phyloP scores from a whole-genome alignment of 2,888 invertebrate genomes.

The Schizotus pectinicornis region DNA sequence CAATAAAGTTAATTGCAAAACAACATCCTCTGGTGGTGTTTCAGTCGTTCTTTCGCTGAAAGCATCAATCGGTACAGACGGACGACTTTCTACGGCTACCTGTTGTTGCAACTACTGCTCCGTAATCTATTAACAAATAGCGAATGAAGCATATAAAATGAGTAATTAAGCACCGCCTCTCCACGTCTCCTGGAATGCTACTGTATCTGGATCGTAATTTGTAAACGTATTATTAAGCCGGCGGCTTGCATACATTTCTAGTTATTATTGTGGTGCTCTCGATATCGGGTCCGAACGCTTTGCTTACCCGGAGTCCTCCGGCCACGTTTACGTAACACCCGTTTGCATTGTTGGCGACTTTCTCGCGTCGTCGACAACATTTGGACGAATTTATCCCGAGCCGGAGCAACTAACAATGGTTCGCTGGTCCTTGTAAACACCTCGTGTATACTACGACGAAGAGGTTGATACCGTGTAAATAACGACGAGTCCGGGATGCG shows the following conservation, averaged over 20 bases:
- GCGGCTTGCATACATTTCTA: constrained; percentile 56
- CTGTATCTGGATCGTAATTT: constrained; percentile 58
- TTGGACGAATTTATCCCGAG: constrained; percentile 47
- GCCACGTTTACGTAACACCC: constrained; percentile 22
- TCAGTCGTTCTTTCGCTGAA: constrained; percentile 3
- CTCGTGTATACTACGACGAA: too few species aligned
- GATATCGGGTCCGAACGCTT: constrained; percentile 24
- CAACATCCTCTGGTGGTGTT: constrained; percentile 15
- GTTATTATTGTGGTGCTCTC: constrained; percentile 50
- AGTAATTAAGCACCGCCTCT: constrained; percentile 58
- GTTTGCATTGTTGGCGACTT: constrained; percentile 36
- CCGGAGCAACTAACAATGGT: too few species aligned
- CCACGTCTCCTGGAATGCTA: constrained; percentile 56
- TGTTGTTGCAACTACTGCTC: constrained; percentile 36
- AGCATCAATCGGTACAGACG: constrained; percentile 15
- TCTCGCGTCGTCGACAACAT: constrained; percentile 50
- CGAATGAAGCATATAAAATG: constrained; percentile 55
- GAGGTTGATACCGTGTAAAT: too few species aligned
- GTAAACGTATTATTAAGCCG: constrained; percentile 55
- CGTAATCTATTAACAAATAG: constrained; percentile 56
- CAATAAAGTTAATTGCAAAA: constrained; percentile 23
- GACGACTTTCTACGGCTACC: constrained; percentile 32
- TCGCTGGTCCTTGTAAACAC: too few species aligned
- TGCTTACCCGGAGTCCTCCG: constrained; percentile 22
- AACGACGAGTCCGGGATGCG: too few species aligned